phyloP scores from a whole-genome alignment of 2,113 vertebrate species.

The Neodontobutis hainanensis region DNA sequence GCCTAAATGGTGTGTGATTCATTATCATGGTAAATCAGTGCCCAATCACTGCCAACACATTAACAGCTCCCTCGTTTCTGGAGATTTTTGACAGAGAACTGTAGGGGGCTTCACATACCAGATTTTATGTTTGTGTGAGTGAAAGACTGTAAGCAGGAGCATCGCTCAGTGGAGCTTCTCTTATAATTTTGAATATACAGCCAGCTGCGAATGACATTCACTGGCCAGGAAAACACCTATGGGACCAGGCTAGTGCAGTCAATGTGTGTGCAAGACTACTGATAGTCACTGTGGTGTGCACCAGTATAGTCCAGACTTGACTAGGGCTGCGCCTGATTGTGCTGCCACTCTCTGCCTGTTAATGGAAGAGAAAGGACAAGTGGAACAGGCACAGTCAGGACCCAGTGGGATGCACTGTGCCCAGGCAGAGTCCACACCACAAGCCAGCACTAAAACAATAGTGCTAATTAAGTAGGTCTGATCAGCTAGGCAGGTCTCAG shows the following conservation, averaged over 20 bases:
- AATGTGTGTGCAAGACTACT: conserved; percentile 6
- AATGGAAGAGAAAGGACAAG: conserved; percentile 22
- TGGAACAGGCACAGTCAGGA: conserved; percentile 5
- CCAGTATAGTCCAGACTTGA: conserved; percentile 7
- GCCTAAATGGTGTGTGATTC: conserved; percentile 1
- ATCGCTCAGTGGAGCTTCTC: conserved; percentile 43
- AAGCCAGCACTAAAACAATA: conserved; percentile 31
- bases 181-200: conserved; percentile 49
- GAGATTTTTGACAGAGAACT: conserved; percentile 13
- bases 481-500: conserved; percentile 25
- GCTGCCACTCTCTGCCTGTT: conserved; percentile 29
- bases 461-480: conserved; percentile 48
- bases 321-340: conserved; percentile 41
- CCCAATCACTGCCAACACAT: conserved; percentile 4
- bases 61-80: not conserved
- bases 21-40: conserved; percentile 15
- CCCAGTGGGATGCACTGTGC: conserved; percentile 11
- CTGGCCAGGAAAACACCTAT: conserved; percentile 45
- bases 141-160: not conserved
- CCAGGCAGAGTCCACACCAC: conserved; percentile 12
- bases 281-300: conserved; percentile 21
- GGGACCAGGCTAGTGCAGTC: conserved; percentile 19
- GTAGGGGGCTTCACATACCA: not conserved
- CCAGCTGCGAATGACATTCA: conserved; percentile 64
- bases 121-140: not conserved